These are phyloP conservation scores for Sinocyclocheilus anophthalmus DNA, from an alignment of 2,113 vertebrate genomes.

Conservation along the genomic window DNA sequence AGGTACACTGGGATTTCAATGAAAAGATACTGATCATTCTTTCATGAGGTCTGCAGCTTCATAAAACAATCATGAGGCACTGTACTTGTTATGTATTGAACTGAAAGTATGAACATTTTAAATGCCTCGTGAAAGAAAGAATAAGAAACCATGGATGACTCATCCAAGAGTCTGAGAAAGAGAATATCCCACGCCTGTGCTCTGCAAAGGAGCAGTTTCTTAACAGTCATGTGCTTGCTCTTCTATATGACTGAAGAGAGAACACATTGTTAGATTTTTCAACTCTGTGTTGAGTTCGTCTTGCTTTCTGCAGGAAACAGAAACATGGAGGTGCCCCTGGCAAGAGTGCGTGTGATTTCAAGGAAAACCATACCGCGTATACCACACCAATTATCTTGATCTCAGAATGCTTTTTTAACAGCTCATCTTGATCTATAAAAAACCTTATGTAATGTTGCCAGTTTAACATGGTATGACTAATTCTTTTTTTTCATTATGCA, in stretches of 20 bases:
- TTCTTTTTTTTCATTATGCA: background rate
- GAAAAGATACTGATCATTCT: background rate
- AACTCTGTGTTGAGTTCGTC: background rate
- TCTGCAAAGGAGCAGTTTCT: constrained; percentile 20
- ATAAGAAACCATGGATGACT: constrained; percentile 15
- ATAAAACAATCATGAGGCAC: background rate
- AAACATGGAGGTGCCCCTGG: constrained; percentile 1
- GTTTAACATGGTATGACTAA: background rate
- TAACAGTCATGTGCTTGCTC: constrained; percentile 26
- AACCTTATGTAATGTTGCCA: background rate
- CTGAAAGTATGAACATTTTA: background rate
- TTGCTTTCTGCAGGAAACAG: background rate
- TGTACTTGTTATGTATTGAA: background rate
- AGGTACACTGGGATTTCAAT: background rate
- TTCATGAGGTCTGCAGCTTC: background rate
- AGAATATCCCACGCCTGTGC: constrained; percentile 11
- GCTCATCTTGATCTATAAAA: constrained; percentile 1
- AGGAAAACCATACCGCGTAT: background rate
- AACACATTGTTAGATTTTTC: background rate
- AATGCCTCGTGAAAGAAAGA: constrained; percentile 18
- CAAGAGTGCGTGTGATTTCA: background rate
- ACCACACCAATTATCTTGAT: constrained; percentile 12
- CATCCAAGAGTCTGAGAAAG: background rate
- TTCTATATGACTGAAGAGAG: background rate
- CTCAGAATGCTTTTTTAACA: background rate